phyloP scores from a whole-genome alignment of 1,140 invertebrate genomes.

The Probaryconus sp. region DNA sequence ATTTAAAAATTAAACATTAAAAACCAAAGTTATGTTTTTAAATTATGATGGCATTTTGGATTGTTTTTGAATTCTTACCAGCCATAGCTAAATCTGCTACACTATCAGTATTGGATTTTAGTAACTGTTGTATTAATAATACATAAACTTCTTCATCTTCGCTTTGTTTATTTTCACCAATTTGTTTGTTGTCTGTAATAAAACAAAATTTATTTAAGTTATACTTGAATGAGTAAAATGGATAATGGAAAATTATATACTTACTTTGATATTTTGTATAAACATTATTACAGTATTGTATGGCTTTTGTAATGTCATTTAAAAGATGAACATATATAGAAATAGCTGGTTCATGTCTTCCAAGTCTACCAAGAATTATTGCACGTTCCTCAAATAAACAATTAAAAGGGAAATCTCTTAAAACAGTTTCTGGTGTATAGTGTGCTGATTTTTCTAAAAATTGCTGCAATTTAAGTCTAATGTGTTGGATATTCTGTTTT shows the following conservation, averaged over 20 bases:
- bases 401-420: conserved; percentile 92
- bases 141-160: conserved; percentile 83
- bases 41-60: too few relatives aligned
- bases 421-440: conserved; percentile 92
- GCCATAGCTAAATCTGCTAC: conserved; percentile 70
- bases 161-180: conserved; percentile 71
- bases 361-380: conserved; percentile 92
- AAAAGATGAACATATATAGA: conserved; percentile 92
- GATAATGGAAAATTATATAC: conserved; percentile 26
- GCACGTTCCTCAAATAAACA: conserved; percentile 95
- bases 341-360: conserved; percentile 92
- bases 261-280: conserved; percentile 74
- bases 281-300: conserved; percentile 90
- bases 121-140: conserved; percentile 81
- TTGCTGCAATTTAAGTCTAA: conserved; percentile 86
- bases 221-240: too few relatives aligned
- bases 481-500: conserved; percentile 81
- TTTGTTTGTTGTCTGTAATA: conserved; percentile 63
- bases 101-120: conserved; percentile 80
- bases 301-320: conserved; percentile 88
- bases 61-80: conserved; percentile 62
- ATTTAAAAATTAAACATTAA: too few relatives aligned
- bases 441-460: conserved; percentile 91
- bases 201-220: conserved; percentile 12
- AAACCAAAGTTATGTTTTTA: too few relatives aligned